Conservation (phyloP, 1,140 invertebrate species). For the Ladona fulva region DNA sequence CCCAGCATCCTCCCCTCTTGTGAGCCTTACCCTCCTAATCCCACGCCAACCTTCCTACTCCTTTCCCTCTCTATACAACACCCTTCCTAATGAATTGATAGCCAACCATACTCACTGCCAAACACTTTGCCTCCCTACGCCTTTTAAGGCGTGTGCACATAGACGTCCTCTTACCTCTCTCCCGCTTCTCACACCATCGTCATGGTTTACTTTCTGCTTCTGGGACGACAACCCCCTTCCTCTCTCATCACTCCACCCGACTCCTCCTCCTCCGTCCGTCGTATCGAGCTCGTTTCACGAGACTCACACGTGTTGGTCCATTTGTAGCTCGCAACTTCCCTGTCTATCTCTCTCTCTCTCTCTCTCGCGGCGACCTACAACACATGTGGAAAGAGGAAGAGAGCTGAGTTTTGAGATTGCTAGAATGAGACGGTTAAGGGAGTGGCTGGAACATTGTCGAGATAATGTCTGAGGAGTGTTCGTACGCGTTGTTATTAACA, state of each 20-base stretch:
- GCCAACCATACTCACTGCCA: neutral
- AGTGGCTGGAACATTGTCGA: neutral
- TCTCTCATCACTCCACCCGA: neutral
- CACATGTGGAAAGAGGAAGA: neutral
- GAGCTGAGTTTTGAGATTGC: neutral
- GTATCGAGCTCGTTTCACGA: neutral
- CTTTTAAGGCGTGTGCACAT: slow-evolving; percentile 7
- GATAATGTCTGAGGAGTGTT: neutral
- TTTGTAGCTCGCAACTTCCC: neutral
- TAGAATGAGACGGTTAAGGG: neutral
- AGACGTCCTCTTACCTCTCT: neutral
- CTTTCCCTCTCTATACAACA: neutral
- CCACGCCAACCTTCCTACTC: neutral
- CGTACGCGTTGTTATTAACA: neutral
- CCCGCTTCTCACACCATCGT: neutral
- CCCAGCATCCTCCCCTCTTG: neutral
- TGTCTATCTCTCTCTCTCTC: neutral
- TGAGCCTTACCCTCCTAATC: neutral
- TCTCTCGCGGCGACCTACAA: neutral
- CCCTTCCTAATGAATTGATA: neutral
- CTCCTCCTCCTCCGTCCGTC: neutral
- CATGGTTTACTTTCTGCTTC: neutral
- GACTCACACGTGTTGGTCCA: neutral
- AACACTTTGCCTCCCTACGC: neutral
- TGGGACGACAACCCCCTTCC: neutral